Percentiles rank a stretch among this genome's conserved stretches.
Conservation (phyloP, 2,888 invertebrate species). For the Macropis europaea region DNA sequence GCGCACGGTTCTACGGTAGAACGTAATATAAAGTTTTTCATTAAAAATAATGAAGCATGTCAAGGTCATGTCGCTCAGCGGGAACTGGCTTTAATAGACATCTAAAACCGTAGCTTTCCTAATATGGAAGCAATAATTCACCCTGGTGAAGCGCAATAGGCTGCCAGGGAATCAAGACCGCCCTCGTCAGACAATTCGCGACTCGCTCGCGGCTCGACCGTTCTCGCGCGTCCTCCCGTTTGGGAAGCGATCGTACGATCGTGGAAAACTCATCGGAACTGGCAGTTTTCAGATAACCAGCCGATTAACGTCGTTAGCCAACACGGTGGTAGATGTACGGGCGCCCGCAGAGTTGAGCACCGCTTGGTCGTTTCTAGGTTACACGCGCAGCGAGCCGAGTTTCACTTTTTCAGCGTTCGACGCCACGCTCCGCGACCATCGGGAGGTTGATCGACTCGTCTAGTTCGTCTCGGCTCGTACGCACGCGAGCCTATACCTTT, state of each 20-base stretch:
- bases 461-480: constrained; percentile 42
- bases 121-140: too few relatives aligned
- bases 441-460: constrained; percentile 67
- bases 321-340: constrained; percentile 46
- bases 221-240: not conserved
- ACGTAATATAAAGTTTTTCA: too few relatives aligned
- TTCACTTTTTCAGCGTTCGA: constrained; percentile 79
- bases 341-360: constrained; percentile 75
- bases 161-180: constrained; percentile 2
- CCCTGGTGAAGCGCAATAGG: constrained; percentile 22
- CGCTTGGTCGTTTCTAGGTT: constrained; percentile 79
- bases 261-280: too few relatives aligned
- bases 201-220: not conserved
- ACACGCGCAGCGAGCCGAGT: constrained; percentile 80
- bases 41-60: too few relatives aligned
- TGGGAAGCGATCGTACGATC: too few relatives aligned
- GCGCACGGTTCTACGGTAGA: too few relatives aligned
- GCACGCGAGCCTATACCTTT: constrained; percentile 25
- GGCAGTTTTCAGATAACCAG: constrained; percentile 10
- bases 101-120: too few relatives aligned
- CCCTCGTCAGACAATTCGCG: constrained; percentile 13
- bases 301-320: constrained; percentile 37
- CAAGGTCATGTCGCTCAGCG: too few relatives aligned
- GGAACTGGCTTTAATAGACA: too few relatives aligned
- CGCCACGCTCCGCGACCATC: constrained; percentile 73